Conservation (phyloP, 2,888 invertebrate genomes). For the Nudaria mundana region DNA sequence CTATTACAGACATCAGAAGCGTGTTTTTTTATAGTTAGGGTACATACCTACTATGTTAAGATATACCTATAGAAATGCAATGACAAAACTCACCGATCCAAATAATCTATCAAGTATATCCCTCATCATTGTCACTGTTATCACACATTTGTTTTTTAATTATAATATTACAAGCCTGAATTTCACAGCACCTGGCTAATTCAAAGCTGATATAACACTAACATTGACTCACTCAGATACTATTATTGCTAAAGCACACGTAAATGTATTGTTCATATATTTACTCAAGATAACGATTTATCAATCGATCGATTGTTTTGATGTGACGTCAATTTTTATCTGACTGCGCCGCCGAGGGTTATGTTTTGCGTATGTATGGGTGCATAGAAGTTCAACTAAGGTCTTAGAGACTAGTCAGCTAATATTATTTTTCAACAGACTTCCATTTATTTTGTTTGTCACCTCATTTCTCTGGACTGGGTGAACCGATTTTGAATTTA, state of each 20-base stretch:
- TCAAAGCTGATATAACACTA: constrained; percentile 13
- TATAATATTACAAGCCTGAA: not conserved
- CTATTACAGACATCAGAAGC: too few species aligned
- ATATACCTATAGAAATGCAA: too few species aligned
- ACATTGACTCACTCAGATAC: constrained; percentile 17
- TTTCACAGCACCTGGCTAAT: constrained; percentile 1
- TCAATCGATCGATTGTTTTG: constrained; percentile 2
- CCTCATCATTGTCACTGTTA: constrained; percentile 23
- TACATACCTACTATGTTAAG: too few species aligned
- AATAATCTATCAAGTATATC: constrained; percentile 20
- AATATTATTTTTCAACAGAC: too few species aligned
- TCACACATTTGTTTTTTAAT: constrained; percentile 8
- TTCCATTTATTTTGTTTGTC: too few species aligned
- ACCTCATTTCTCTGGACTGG: too few species aligned
- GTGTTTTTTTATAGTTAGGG: too few species aligned
- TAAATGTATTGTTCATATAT: constrained; percentile 7
- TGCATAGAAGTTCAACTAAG: too few species aligned
- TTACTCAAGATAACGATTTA: constrained; percentile 7
- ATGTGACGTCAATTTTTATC: constrained; percentile 8
- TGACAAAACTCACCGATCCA: constrained; percentile 20
- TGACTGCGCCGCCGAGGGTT: too few species aligned
- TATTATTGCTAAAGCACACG: constrained; percentile 16
- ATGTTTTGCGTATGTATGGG: too few species aligned
- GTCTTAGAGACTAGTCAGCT: too few species aligned
- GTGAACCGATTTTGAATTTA: too few species aligned